phyloP scores from a whole-genome alignment of 2,113 vertebrate genomes.

The Macquaria australasica region DNA sequence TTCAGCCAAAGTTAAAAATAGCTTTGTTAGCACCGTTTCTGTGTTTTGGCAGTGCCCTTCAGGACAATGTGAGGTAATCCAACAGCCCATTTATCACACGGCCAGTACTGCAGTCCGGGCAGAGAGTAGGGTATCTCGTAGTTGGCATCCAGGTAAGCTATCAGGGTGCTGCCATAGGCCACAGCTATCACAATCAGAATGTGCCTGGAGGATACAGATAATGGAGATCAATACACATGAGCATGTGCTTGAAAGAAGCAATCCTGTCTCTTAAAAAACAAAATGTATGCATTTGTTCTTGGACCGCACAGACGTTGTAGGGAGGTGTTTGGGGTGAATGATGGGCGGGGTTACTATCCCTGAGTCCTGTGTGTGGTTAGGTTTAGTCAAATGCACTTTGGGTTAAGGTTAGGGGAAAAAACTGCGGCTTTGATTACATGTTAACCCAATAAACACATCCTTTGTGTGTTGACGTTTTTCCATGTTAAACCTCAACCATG shows the following conservation, averaged over 20 bases:
- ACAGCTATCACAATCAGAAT: conserved; percentile 91
- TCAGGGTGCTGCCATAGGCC: conserved; percentile 85
- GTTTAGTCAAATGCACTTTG: not conserved
- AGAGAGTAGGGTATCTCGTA: conserved; percentile 87
- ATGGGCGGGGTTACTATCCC: not conserved
- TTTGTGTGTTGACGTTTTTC: too few species aligned
- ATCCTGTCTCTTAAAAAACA: not conserved
- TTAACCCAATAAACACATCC: not conserved
- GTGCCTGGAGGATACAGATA: conserved; percentile 86
- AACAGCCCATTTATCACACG: conserved; percentile 84
- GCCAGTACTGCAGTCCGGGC: conserved; percentile 92
- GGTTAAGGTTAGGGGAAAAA: not conserved
- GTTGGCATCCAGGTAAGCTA: conserved; percentile 88
- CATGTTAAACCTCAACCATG: not conserved
- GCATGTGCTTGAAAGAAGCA: not conserved
- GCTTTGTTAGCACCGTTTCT: conserved; percentile 83
- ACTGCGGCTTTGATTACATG: not conserved
- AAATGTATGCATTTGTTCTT: not conserved
- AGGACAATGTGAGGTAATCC: conserved; percentile 90
- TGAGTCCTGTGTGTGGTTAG: not conserved
- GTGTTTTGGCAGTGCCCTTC: conserved; percentile 64
- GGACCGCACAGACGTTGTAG: not conserved
- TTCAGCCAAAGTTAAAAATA: not conserved
- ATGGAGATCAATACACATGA: not conserved
- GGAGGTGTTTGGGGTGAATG: not conserved